Conservation (phyloP, 2,888 invertebrate genomes). For the Latrodectus hesperus region DNA sequence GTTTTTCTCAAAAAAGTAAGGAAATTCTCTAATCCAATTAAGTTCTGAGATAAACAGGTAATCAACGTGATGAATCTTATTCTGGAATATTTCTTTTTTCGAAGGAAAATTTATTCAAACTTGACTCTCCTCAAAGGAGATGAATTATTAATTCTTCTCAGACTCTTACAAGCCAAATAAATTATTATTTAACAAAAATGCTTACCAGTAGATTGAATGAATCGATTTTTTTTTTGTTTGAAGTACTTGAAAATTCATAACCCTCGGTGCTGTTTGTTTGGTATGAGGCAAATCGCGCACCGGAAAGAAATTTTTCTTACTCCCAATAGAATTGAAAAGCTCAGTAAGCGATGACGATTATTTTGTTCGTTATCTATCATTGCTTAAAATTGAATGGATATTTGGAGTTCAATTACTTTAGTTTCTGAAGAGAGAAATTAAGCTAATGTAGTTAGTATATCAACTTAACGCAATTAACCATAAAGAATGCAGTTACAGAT, state of each 20-base stretch:
- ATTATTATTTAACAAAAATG: slow-evolving; percentile 33
- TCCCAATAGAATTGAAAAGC: neutral
- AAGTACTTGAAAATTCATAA: neutral
- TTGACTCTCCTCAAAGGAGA: slow-evolving; percentile 31
- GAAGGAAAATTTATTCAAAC: slow-evolving; percentile 38
- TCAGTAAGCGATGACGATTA: neutral
- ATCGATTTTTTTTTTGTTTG: neutral
- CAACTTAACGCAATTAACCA: too few relatives aligned
- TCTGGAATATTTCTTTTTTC: slow-evolving; percentile 9
- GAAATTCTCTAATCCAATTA: slow-evolving; percentile 50
- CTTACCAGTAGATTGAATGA: slow-evolving; percentile 15
- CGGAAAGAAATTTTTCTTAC: too few relatives aligned
- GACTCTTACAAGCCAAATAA: slow-evolving; percentile 13
- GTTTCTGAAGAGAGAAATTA: too few relatives aligned
- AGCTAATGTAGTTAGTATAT: too few relatives aligned
- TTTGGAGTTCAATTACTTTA: too few relatives aligned
- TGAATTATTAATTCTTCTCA: slow-evolving; percentile 50
- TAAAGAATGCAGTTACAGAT: too few relatives aligned
- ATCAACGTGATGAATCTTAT: slow-evolving; percentile 13
- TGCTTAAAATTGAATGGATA: too few relatives aligned
- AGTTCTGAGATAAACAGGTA: slow-evolving; percentile 31
- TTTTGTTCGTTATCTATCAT: too few relatives aligned
- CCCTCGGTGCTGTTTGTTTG: neutral
- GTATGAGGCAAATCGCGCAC: too few relatives aligned
- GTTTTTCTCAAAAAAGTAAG: slow-evolving; percentile 15